A percentile compares a stretch with the other conserved stretches of the same genome.
These are phyloP conservation scores for Galeruca laticollis DNA, from an alignment of 2,888 invertebrate species.

Conservation along the genomic window DNA sequence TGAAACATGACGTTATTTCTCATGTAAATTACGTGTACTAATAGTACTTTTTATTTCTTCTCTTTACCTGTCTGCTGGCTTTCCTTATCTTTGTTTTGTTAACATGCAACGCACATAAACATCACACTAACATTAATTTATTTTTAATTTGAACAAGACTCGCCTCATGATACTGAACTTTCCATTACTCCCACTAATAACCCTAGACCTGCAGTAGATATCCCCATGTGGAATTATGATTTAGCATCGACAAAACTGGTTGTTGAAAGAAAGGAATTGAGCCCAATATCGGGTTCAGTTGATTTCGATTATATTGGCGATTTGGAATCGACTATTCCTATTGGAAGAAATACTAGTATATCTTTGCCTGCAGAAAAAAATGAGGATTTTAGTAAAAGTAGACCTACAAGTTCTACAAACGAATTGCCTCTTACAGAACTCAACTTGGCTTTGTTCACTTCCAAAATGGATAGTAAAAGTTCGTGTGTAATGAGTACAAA, in stretches of 20 bases:
- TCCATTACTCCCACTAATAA: conserved; percentile 61
- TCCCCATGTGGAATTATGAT: conserved; percentile 59
- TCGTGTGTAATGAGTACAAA: conserved; percentile 59
- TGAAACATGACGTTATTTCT: conserved; percentile 8
- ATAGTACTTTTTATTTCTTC: conserved; percentile 58
- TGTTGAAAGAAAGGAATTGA: conserved; percentile 54
- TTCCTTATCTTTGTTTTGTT: conserved; percentile 42
- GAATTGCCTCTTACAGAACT: conserved; percentile 74
- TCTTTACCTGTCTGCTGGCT: conserved; percentile 49
- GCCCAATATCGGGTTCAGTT: conserved; percentile 63
- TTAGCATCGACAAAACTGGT: conserved; percentile 49
- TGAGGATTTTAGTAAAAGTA: conserved; percentile 45
- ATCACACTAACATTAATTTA: conserved; percentile 37
- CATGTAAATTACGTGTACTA: conserved; percentile 45
- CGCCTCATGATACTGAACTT: conserved; percentile 53
- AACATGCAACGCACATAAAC: conserved; percentile 36
- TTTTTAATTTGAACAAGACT: conserved; percentile 48
- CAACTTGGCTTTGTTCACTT: conserved; percentile 63
- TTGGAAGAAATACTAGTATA: conserved; percentile 29
- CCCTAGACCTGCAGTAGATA: conserved; percentile 53
- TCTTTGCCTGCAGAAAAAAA: conserved; percentile 26
- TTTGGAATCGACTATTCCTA: conserved; percentile 53
- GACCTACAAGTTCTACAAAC: conserved; percentile 69
- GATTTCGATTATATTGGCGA: conserved; percentile 59
- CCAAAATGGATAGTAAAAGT: conserved; percentile 52